Conservation (phyloP, 2,888 invertebrate genomes). For the Girardia tigrina region DNA sequence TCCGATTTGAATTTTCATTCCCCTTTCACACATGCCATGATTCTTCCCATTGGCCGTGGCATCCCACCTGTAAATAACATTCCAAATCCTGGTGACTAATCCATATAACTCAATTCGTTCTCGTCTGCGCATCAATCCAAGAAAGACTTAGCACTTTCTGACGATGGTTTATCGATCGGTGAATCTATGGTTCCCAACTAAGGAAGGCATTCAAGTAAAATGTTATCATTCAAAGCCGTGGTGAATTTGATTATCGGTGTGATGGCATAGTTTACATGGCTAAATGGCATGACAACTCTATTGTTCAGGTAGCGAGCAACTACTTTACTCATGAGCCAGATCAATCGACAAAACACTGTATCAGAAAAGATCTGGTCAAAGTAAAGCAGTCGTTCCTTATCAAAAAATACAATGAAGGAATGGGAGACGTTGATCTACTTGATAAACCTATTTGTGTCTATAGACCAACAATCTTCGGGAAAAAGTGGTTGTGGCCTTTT, state of each 20-base stretch:
- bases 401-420: constrained; percentile 25
- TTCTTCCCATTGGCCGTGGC: too few species aligned
- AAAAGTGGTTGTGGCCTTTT: constrained; percentile 31
- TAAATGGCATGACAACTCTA: constrained; percentile 28
- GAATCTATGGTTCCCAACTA: too few species aligned
- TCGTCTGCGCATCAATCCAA: too few species aligned
- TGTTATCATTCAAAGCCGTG: too few species aligned
- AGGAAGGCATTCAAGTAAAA: too few species aligned
- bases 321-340: background rate
- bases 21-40: too few species aligned
- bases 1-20: too few species aligned
- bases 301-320: constrained; percentile 1
- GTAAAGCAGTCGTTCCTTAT: background rate
- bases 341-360: constrained; percentile 7
- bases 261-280: constrained; percentile 12
- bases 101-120: too few species aligned
- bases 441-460: background rate
- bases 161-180: too few species aligned
- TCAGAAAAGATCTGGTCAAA: background rate
- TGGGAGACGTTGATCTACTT: constrained; percentile 18
- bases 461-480: constrained; percentile 6
- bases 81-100: too few species aligned
- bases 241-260: constrained; percentile 13
- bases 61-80: too few species aligned
- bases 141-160: too few species aligned